Evolutionary conservation across 2,888 invertebrate species (phyloP), one percentile per base, ranked within the genome.

Genomic region (Vandiemenella viatica): DNA sequence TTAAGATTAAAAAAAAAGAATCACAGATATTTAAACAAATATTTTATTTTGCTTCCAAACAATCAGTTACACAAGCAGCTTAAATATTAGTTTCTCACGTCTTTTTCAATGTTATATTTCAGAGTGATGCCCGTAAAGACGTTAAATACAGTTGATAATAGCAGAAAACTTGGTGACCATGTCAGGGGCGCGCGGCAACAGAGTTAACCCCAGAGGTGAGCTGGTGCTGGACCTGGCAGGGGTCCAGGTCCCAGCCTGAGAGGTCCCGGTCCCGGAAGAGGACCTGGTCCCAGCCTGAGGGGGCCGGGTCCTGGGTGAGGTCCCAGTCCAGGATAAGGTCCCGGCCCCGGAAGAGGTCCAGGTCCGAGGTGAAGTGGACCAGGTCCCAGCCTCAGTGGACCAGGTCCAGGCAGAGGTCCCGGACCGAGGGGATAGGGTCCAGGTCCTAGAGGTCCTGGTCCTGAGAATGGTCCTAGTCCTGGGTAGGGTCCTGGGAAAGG

Each of bases 111-210:
- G 10, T 8, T 8, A 23, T 13, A 4, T 10, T 13, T 13, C 32
- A 32, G n/a, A 32, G n/a, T 32, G 32, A 13, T 56, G 51, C 45
- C 46, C 46, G 52, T 43, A n/a, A n/a, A n/a, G n/a, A n/a, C n/a
- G n/a, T n/a, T n/a, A n/a, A n/a, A n/a, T n/a, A n/a, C n/a, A n/a
- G n/a, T n/a, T n/a, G n/a, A n/a, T n/a, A n/a, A n/a, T n/a, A n/a
- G n/a, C 45, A 32, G 5, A 32, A 32, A 32, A 32, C 32, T n/a
- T n/a, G 32, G n/a, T 32, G 13, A 32, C 3, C 32, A 10, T 13
- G 32, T n/a, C 32, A 32, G 32, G 10, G 32, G 32, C 32, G n/a
- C 10, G n/a, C 32, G n/a, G 32, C 32, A 32, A 32, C 32, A 13
- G 32, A 4, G n/a, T 10, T n/a, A 32, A 13, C 13, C 32, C 32